phyloP scores from a whole-genome alignment of 1,140 invertebrate genomes.

The Babylonia areolata region DNA sequence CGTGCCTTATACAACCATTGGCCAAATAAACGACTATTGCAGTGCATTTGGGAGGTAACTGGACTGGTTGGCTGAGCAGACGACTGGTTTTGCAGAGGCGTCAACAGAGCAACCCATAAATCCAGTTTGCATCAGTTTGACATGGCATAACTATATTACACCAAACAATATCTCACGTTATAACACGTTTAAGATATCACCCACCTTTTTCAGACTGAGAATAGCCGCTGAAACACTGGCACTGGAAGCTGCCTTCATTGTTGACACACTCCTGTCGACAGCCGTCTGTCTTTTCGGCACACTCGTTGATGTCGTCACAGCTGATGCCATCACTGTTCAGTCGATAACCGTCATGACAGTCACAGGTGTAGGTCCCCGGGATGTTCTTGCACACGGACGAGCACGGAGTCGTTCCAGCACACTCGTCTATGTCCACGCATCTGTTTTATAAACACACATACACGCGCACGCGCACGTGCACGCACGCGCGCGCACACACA shows the following conservation, averaged over 20 bases:
- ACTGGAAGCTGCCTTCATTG: constrained; percentile 54
- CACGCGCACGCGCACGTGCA: too few relatives aligned
- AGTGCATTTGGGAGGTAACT: too few relatives aligned
- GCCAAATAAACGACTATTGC: too few relatives aligned
- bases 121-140: too few relatives aligned
- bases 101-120: too few relatives aligned
- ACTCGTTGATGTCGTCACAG: constrained; percentile 72
- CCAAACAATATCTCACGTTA: neutral
- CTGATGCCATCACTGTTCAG: constrained; percentile 2
- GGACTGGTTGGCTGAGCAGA: too few relatives aligned
- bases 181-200: neutral
- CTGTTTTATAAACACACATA: neutral
- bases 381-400: constrained; percentile 52
- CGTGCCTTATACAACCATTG: too few relatives aligned
- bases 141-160: too few relatives aligned
- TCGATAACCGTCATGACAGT: constrained; percentile 51
- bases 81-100: too few relatives aligned
- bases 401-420: constrained; percentile 76
- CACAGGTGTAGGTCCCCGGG: constrained; percentile 50
- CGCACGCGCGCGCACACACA: too few relatives aligned
- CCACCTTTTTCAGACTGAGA: constrained; percentile 11
- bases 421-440: constrained; percentile 39
- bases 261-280: constrained; percentile 69
- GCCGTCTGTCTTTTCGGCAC: constrained; percentile 54
- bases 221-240: constrained; percentile 52